Conservation (phyloP, 2,113 vertebrate genomes). For the Nothocercus julius region DNA sequence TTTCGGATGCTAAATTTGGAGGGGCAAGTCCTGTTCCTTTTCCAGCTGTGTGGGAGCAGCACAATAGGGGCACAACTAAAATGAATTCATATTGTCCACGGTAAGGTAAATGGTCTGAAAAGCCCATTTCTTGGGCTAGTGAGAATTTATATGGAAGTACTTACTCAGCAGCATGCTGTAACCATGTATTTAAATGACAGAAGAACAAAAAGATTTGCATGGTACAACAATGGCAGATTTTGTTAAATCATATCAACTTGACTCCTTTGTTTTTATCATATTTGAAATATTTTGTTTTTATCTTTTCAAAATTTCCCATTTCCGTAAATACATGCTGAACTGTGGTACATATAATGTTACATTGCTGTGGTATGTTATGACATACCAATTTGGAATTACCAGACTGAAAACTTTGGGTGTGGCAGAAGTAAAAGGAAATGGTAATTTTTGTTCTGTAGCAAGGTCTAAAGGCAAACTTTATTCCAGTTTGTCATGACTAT, state of each 20-base stretch:
- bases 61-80: fast-evolving
- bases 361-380: neutral
- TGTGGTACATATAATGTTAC: fast-evolving
- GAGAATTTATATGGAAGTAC: neutral
- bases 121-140: fast-evolving
- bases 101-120: neutral
- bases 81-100: fast-evolving
- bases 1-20: neutral
- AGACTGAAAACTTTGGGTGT: neutral
- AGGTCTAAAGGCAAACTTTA: neutral
- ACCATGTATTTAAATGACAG: neutral
- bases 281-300: neutral
- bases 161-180: neutral
- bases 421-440: neutral
- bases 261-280: neutral
- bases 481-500: neutral
- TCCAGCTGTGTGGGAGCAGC: fast-evolving
- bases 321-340: neutral
- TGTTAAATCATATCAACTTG: neutral
- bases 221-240: neutral
- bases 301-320: neutral
- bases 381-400: fast-evolving
- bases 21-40: fast-evolving
- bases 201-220: neutral
- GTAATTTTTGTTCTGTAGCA: neutral